Conservation (phyloP, 35 echinoderm and acorn worm genomes). For the Hemicentrotus pulcherrimus region DNA sequence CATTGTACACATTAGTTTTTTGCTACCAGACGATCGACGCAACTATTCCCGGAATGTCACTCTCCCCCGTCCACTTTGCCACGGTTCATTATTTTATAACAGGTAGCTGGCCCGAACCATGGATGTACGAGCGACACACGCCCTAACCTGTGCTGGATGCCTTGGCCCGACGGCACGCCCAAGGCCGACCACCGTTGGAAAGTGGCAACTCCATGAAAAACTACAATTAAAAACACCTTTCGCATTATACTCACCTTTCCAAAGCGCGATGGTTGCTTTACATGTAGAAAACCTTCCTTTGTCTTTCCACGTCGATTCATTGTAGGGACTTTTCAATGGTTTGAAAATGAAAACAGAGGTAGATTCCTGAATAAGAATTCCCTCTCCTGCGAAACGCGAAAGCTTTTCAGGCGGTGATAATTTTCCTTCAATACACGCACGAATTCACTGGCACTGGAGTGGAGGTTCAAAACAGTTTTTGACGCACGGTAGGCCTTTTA, state of each 20-base stretch:
- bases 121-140: background rate
- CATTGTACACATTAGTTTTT: too few species aligned
- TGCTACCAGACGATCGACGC: background rate
- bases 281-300: slow-evolving; percentile 29
- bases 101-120: background rate
- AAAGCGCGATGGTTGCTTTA: slow-evolving; percentile 24
- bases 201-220: background rate
- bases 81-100: background rate
- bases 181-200: background rate
- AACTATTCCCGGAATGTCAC: background rate
- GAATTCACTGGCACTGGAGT: too few species aligned
- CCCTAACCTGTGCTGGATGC: background rate
- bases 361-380: too few species aligned
- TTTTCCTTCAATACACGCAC: too few species aligned
- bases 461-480: too few species aligned
- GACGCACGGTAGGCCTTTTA: too few species aligned
- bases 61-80: background rate
- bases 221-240: background rate
- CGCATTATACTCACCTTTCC: slow-evolving; percentile 14
- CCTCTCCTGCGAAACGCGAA: too few species aligned
- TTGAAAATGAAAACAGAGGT: background rate
- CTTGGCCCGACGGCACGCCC: background rate
- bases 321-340: background rate
- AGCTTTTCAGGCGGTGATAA: too few species aligned
- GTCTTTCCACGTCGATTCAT: slow-evolving; percentile 32